Base-by-base conservation (phyloP, 2,888 invertebrate species). In the Drosophila siamana region DNA sequence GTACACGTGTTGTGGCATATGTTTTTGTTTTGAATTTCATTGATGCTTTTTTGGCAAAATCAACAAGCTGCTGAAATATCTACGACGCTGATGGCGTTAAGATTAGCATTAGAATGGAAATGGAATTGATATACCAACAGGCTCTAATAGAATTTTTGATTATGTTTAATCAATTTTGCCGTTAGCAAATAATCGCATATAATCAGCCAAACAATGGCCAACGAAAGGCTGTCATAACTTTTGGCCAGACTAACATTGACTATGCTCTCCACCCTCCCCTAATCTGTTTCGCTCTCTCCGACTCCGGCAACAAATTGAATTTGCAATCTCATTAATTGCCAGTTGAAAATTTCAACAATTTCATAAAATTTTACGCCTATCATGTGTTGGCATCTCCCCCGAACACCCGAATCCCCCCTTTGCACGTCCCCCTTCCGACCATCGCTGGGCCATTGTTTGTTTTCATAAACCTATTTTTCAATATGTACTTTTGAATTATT, bases 311-410 rank as follows among this genome's bases (percentile, higher is more conserved):
- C 43, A 51, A 63, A 69, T 50, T 59, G 33, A 54, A 66, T 71
- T 71, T 55, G 55, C 75, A 70, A 74, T 57, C 62, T 52, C 24
- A 61, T 71, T 81, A 79, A 79, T 76, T 60, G 62, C 43, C 56
- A 59, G 50, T 61, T 70, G 54, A 68, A 65, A 46, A 61, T 72
- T 74, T 84, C 75, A 78, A 54, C 86, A 78, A 69, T 50, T 80
- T 71, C 69, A 86, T 84, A 70, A 84, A 86, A 84, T 79, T 86
- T 72, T 33, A 84, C 69, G 75, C 66, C 44, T 52, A 84, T 84
- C 81, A 84, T 84, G 86, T 78, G 86, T 70, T 47, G 60, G 59
- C 44, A 48, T 62, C 59, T 40, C 48, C n/a, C 11, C 13, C 26
- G 6, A 26, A 6, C 26, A 30, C 6, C 48, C 16, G 15, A 9